Conservation (phyloP, 92 coral and sea anemone species). For the Pocillopora grandis region DNA sequence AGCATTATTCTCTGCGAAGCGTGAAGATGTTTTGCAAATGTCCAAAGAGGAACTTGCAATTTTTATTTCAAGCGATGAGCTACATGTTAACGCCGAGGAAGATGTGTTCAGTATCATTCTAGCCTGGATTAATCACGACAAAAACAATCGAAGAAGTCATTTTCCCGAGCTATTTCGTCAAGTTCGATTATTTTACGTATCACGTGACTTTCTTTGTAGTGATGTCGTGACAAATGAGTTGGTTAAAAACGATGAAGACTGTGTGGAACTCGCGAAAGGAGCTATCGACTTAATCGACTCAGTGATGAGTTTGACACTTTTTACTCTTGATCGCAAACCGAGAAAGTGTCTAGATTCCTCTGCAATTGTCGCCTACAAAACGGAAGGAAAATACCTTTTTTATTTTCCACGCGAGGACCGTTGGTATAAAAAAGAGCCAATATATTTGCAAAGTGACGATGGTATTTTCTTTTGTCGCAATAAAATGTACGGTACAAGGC, state of each 20-base stretch:
- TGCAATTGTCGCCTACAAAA: too few species aligned
- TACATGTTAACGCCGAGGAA: background rate
- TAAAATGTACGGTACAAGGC: background rate
- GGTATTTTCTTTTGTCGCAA: background rate
- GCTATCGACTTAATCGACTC: background rate
- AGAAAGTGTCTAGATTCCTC: background rate
- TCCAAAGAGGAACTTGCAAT: background rate
- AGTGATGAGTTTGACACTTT: background rate
- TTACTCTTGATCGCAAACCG: background rate
- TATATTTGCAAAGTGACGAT: too few species aligned
- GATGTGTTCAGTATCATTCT: background rate
- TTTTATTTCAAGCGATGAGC: background rate
- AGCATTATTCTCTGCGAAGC: background rate
- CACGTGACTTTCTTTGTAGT: background rate
- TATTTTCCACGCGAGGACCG: background rate
- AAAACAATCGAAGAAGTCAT: background rate
- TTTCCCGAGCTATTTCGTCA: background rate
- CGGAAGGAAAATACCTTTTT: background rate
- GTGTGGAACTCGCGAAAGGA: background rate
- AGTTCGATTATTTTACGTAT: background rate
- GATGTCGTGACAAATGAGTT: constrained; percentile 5
- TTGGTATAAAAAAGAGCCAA: background rate
- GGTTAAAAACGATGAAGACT: background rate
- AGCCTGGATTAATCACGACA: background rate
- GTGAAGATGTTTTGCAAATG: background rate